These are phyloP conservation scores for Cottoperca gobio DNA, from an alignment of 2,797 vertebrate species.

Conservation along the genomic window DNA sequence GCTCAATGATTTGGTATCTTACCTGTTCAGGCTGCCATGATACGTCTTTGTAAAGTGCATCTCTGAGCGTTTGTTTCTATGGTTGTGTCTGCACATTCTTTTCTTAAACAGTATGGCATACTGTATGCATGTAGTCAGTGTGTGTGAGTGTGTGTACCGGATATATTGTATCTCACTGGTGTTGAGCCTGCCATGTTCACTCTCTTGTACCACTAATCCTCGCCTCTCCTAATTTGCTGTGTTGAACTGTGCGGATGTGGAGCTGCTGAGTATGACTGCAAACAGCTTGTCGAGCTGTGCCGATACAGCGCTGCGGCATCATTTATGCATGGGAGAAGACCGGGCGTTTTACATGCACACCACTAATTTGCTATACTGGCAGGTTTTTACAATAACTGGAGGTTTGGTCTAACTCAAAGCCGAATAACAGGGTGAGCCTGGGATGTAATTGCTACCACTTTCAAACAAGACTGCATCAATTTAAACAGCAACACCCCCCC, in stretches of 20 bases:
- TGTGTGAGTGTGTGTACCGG: conserved; percentile 35
- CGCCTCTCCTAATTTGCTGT: conserved; percentile 80
- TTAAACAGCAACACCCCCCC: conserved; percentile 20
- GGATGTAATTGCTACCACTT: conserved; percentile 42
- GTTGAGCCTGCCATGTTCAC: conserved; percentile 76
- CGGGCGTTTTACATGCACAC: conserved; percentile 75
- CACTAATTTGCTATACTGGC: conserved; percentile 80
- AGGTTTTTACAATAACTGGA: conserved; percentile 70
- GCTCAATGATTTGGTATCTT: conserved; percentile 52
- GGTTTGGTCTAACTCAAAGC: conserved; percentile 55
- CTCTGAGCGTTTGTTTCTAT: conserved; percentile 41
- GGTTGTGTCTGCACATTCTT: conserved; percentile 48
- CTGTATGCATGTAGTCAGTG: conserved; percentile 41
- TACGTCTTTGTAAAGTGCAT: conserved; percentile 54
- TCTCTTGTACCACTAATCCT: conserved; percentile 78
- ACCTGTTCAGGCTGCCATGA: conserved; percentile 57
- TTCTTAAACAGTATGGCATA: conserved; percentile 50
- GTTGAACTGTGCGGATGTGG: conserved; percentile 73
- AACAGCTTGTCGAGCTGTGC: conserved; percentile 78
- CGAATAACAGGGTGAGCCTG: conserved; percentile 40
- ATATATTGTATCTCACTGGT: conserved; percentile 10
- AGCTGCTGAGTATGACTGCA: conserved; percentile 75
- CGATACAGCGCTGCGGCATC: conserved; percentile 75
- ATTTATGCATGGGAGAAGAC: conserved; percentile 81
- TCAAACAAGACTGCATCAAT: conserved; percentile 32